These are phyloP conservation scores for Halictus quadricinctus DNA, from an alignment of 2,888 invertebrate genomes.

Conservation along the genomic window DNA sequence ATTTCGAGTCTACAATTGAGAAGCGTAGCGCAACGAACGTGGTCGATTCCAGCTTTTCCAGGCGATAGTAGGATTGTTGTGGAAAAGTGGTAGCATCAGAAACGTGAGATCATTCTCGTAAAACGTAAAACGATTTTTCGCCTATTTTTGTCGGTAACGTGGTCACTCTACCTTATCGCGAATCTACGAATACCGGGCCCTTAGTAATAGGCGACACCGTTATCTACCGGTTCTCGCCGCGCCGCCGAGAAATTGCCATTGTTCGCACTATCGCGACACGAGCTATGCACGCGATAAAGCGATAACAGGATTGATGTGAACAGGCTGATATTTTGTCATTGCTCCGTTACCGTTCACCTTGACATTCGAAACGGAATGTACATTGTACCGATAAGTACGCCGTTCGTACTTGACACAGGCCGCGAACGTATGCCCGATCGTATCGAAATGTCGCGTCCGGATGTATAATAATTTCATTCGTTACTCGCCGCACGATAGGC, in stretches of 20 bases:
- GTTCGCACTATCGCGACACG: background rate
- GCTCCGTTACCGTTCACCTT: background rate
- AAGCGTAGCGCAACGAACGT: too few species aligned
- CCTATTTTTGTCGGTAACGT: too few species aligned
- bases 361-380: conserved; percentile 6
- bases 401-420: conserved; percentile 6
- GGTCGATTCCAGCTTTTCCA: too few species aligned
- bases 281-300: background rate
- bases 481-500: background rate
- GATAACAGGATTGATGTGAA: background rate
- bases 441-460: background rate
- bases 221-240: background rate
- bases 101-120: too few species aligned
- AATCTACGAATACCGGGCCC: too few species aligned
- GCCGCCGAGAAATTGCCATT: background rate
- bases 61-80: too few species aligned
- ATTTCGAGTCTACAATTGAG: too few species aligned
- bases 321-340: conserved; percentile 22
- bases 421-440: background rate
- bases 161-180: too few species aligned
- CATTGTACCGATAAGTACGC: background rate
- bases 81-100: too few species aligned
- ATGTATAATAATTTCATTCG: background rate
- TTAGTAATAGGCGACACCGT: background rate
- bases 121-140: too few species aligned